Conservation (phyloP, 2,797 vertebrate genomes). For the Coccyzus lansbergi region DNA sequence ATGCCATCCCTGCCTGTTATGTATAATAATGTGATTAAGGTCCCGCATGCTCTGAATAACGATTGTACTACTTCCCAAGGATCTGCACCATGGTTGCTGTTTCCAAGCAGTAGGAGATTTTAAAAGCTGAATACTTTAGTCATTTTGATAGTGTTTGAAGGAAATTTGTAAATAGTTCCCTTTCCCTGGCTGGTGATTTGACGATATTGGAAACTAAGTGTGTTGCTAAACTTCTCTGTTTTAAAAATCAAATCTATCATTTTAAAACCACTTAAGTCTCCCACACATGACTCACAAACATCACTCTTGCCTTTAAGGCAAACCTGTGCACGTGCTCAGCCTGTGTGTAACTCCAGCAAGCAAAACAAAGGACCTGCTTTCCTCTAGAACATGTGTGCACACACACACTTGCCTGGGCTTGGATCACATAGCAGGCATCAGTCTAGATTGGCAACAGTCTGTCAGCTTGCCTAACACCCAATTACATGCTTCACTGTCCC, state of each 20-base stretch:
- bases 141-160: slow-evolving; percentile 28
- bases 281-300: slow-evolving; percentile 30
- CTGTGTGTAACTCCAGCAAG: neutral
- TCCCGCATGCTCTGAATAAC: slow-evolving; percentile 52
- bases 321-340: neutral
- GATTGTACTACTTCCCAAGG: slow-evolving; percentile 22
- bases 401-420: neutral
- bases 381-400: neutral
- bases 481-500: neutral
- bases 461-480: neutral
- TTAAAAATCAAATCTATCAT: slow-evolving; percentile 42
- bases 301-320: neutral
- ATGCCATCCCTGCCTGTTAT: slow-evolving; percentile 47
- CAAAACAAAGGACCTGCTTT: neutral
- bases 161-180: slow-evolving; percentile 44
- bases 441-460: neutral
- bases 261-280: slow-evolving; percentile 40
- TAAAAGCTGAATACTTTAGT: slow-evolving; percentile 37
- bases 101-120: slow-evolving; percentile 48
- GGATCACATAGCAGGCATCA: neutral
- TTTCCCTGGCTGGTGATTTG: slow-evolving; percentile 34
- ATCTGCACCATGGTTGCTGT: slow-evolving; percentile 16
- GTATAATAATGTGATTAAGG: slow-evolving; percentile 66
- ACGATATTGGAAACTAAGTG: neutral
- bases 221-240: slow-evolving; percentile 50